Evolutionary conservation across 1,140 invertebrate genomes (phyloP), one percentile per base, ranked within the genome.

Genomic region (Euwallacea fornicatus): DNA sequence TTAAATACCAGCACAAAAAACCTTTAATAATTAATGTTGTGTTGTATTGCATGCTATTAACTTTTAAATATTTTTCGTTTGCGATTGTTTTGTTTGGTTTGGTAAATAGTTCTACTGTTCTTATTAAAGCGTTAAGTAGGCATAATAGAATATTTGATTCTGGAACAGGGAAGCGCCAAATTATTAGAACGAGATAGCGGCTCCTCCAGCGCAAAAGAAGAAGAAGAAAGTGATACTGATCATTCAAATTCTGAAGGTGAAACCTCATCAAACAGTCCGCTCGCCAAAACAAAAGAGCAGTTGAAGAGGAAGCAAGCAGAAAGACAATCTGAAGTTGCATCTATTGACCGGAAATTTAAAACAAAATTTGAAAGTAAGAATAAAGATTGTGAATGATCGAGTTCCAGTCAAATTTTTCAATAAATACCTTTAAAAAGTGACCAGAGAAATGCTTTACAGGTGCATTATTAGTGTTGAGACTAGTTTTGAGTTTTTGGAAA

Each of bases 151-250:
- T 33, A 33, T 33, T 33, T 33, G 21, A 33, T 33, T 33, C 21
- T 33, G 21, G 21, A 33, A 33, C 21, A 33, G 21, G 21, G 21
- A 33, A 33, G 21, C 21, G 21, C 21, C 21, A 58, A 58, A 10
- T 16, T 58, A 46, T 63, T 54, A 69, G 66, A 64, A n/a, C 74
- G 73, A 72, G 74, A 73, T 41, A 68, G 69, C 8, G 73, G 69
- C 47, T 73, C 74, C 2, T 76, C 76, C 6, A 77, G 73, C 69
- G 71, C 69, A 11, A 75, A 75, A 43, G 72, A 65, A 66, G 71
- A 69, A 42, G 68, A 74, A 13, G 71, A 75, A 46, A 73, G 69
- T 56, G 76, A 77, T 55, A 74, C 67, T 42, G 76, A 77, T 21
- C 66, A 70, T 8, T 71, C 64, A 7, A 73, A 74, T 44, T 70